Evolutionary conservation across 2,888 invertebrate species (phyloP), one percentile per base, ranked within the genome.

Genomic region (Cyaniris semiargus): DNA sequence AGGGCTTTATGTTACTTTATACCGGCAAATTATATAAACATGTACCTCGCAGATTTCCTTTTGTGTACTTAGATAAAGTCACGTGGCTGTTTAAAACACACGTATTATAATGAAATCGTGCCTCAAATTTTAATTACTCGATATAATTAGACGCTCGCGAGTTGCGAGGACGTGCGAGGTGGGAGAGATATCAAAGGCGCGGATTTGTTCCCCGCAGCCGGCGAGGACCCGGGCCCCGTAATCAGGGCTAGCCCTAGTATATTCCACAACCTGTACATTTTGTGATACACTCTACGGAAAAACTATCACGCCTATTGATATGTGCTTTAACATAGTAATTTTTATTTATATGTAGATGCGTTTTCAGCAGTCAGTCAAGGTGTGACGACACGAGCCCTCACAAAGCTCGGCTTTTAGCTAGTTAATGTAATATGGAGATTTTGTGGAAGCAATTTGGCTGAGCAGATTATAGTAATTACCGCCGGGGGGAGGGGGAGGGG

Each of bases 401-500:
- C n/a, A n/a, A n/a, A n/a, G n/a, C n/a, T n/a, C n/a, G n/a, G n/a
- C n/a, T n/a, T n/a, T n/a, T n/a, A n/a, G n/a, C n/a, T n/a, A n/a
- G n/a, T 66, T 66, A 66, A 66, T 66, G n/a, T n/a, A n/a, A 31
- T 66, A 27, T 66, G 66, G 66, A 66, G 66, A 66, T 66, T 27
- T 66, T 13, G 27, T 18, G 66, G 6, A 66, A 66, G 66, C 66
- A 66, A 66, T 66, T 66, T 66, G 66, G 66, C 27, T 66, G 27
- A 66, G 66, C 66, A 66, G 66, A 66, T 66, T 66, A 66, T 66
- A 66, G 66, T 66, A 66, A 66, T 66, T 66, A 66, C 66, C 66
- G 27, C 4, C 23, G 27, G 27, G 27, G 66, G 66, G 18, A 5
- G 27, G 6, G 27, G 15, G 27, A 3, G 4, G 23, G 3, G 5